These are phyloP conservation scores for Heterohyrax brucei DNA, from an alignment of 2,797 vertebrate genomes.

Conservation along the genomic window DNA sequence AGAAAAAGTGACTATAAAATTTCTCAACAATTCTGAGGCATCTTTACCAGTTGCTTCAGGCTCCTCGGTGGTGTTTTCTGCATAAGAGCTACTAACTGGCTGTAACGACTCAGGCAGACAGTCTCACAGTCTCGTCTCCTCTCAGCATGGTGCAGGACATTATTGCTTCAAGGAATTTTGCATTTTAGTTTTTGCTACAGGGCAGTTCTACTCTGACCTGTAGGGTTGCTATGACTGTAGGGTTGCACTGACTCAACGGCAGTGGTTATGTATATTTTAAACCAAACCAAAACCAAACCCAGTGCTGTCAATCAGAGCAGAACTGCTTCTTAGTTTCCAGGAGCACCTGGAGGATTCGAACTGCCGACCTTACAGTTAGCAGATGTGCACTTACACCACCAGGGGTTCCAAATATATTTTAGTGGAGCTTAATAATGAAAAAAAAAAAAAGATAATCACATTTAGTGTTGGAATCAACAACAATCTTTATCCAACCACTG, in stretches of 20 bases:
- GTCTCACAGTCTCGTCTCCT: neutral
- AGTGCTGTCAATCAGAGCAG: no score
- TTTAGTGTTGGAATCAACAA: slow-evolving; percentile 63
- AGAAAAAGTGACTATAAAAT: slow-evolving; percentile 30
- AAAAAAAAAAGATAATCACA: neutral
- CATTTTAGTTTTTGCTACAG: slow-evolving; percentile 59
- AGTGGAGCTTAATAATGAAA: slow-evolving; percentile 41
- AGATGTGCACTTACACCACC: no score
- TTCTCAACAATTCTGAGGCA: slow-evolving; percentile 52
- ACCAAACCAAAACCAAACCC: no score
- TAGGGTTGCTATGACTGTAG: no score
- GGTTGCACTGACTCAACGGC: no score
- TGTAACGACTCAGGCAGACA: slow-evolving; percentile 13
- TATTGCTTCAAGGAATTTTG: slow-evolving; percentile 42
- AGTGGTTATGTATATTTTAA: no score
- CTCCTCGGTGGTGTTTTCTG: slow-evolving; percentile 27
- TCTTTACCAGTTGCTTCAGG: neutral
- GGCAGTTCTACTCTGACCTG: no score
- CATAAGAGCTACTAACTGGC: slow-evolving; percentile 48
- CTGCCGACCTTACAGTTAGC: no score
- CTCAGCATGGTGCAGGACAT: neutral
- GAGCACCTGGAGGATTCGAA: no score
- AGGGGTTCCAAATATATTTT: neutral
- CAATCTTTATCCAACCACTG: slow-evolving; percentile 21
- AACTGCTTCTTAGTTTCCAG: no score